phyloP scores from a whole-genome alignment of 1,140 invertebrate genomes.

The Ips typographus region DNA sequence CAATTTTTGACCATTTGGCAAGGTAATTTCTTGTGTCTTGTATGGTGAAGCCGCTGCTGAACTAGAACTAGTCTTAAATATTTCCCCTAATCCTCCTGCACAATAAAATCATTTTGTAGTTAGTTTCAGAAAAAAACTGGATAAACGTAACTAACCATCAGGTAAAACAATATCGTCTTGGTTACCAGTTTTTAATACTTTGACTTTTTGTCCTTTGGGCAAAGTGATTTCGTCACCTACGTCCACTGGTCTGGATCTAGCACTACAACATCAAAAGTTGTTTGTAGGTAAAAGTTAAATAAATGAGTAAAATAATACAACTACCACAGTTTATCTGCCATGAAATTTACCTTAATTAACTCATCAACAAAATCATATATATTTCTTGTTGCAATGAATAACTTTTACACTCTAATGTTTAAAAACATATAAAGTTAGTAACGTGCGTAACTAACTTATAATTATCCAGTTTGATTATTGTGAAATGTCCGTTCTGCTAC shows the following conservation, averaged over 20 bases:
- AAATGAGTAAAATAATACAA: too few species aligned
- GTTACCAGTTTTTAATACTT: constrained; percentile 65
- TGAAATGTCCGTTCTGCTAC: too few species aligned
- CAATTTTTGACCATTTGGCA: constrained; percentile 72
- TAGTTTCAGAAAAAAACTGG: not conserved
- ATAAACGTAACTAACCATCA: constrained; percentile 60
- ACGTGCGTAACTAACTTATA: too few species aligned
- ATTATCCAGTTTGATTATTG: too few species aligned
- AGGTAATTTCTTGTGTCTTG: constrained; percentile 60
- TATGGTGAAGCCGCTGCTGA: constrained; percentile 22
- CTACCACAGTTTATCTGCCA: too few species aligned
- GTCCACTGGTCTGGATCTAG: not conserved
- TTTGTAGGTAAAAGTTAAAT: too few species aligned
- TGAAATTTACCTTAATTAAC: too few species aligned
- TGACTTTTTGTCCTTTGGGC: constrained; percentile 72
- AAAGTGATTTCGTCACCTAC: constrained; percentile 60
- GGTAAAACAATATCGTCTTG: constrained; percentile 64
- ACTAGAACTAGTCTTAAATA: constrained; percentile 28
- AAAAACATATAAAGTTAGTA: too few species aligned
- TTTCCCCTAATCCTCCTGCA: constrained; percentile 58
- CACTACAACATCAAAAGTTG: too few species aligned
- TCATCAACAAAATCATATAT: too few species aligned
- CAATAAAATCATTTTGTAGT: constrained; percentile 12
- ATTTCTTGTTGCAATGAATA: too few species aligned
- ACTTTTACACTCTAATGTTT: too few species aligned